Conservation (phyloP, 2,113 vertebrate species). For the Aptenodytes forsteri region DNA sequence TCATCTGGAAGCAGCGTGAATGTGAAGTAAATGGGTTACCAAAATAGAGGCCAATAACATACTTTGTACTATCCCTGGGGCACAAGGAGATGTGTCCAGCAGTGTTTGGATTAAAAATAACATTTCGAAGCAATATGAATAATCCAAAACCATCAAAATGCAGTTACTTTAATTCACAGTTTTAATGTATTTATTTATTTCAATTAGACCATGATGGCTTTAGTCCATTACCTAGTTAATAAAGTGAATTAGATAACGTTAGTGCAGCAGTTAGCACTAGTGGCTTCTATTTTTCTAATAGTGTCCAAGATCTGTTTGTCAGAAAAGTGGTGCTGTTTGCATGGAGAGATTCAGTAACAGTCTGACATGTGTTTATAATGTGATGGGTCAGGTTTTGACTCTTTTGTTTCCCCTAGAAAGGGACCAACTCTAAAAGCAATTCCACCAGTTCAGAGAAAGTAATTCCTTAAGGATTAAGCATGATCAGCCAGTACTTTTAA, state of each 20-base stretch:
- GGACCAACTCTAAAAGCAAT: background rate
- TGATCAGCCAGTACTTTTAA: background rate
- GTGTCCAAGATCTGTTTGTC: background rate
- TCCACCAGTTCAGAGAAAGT: background rate
- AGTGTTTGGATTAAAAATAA: constrained; percentile 31
- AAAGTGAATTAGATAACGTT: background rate
- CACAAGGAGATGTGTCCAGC: constrained; percentile 8
- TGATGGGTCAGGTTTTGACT: background rate
- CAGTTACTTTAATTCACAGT: constrained; percentile 22
- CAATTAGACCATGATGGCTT: background rate
- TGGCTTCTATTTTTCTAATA: background rate
- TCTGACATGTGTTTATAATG: background rate
- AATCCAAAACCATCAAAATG: constrained; percentile 39
- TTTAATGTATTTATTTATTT: constrained; percentile 50
- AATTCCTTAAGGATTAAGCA: background rate
- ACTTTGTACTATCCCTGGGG: background rate
- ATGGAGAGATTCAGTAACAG: background rate
- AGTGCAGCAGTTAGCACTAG: background rate
- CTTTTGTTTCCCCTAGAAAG: background rate
- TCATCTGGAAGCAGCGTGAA: background rate
- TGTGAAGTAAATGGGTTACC: constrained; percentile 35
- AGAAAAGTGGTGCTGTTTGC: background rate
- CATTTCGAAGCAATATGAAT: constrained; percentile 9
- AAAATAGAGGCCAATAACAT: constrained; percentile 4
- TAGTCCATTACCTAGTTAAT: constrained; percentile 55